Percentiles rank a stretch among this genome's conserved stretches.
phyloP scores from a whole-genome alignment of 2,888 invertebrate genomes.

The Lepetodrilus schrolli region DNA sequence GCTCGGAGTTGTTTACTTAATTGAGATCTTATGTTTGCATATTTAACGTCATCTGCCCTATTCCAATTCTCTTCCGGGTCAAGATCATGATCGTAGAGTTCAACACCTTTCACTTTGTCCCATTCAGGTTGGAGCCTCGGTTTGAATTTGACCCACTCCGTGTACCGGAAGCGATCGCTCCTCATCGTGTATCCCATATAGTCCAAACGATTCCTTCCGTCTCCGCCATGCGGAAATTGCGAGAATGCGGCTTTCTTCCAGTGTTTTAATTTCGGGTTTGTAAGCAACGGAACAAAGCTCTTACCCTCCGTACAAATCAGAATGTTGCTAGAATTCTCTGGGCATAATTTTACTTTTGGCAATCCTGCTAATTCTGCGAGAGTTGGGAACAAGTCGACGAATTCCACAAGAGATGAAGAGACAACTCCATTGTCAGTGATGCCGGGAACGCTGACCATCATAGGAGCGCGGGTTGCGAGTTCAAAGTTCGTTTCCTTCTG shows the following conservation, averaged over 20 bases:
- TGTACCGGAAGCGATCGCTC: conserved; percentile 51
- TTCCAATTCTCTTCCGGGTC: conserved; percentile 49
- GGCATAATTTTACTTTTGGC: conserved; percentile 28
- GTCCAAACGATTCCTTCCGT: background rate
- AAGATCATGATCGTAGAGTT: conserved; percentile 44
- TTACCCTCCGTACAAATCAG: conserved; percentile 41
- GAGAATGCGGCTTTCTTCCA: conserved; percentile 36
- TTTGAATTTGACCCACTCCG: conserved; percentile 53
- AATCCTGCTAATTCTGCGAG: conserved; percentile 49
- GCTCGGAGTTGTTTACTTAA: too few relatives aligned
- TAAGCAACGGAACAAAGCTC: conserved; percentile 41
- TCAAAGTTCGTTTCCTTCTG: conserved; percentile 59
- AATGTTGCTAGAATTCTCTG: conserved; percentile 28
- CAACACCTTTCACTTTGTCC: conserved; percentile 33
- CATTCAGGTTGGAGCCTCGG: conserved; percentile 44
- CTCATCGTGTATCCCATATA: conserved; percentile 53
- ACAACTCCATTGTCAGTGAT: conserved; percentile 42
- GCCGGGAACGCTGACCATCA: conserved; percentile 53
- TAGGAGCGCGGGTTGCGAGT: conserved; percentile 54
- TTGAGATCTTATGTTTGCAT: too few relatives aligned
- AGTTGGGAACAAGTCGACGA: conserved; percentile 57
- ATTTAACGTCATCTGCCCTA: conserved; percentile 29
- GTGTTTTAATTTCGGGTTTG: background rate
- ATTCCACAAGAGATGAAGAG: conserved; percentile 45
- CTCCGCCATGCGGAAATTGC: conserved; percentile 26